Conservation (phyloP, 2,113 vertebrate species). For the Tauraco erythrolophus region DNA sequence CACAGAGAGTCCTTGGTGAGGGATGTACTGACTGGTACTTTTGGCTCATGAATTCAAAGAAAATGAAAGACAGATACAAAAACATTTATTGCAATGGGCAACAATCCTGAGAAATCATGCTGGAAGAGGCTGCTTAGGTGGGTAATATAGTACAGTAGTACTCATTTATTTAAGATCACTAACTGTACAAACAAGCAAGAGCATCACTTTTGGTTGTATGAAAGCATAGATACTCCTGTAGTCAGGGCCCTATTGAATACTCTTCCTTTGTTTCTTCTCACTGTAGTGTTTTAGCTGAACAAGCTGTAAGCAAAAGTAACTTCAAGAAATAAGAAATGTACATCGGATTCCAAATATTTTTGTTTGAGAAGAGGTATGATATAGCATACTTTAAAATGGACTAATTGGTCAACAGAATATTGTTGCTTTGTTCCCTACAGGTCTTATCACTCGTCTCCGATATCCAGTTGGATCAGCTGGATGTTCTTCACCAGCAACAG, state of each 20-base stretch:
- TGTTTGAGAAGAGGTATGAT: neutral
- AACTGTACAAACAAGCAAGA: neutral
- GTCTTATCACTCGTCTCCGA: slow-evolving; percentile 83
- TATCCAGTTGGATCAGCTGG: slow-evolving; percentile 80
- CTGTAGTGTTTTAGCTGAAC: neutral
- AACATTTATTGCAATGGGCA: neutral
- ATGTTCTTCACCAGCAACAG: slow-evolving; percentile 76
- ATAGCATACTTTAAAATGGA: neutral
- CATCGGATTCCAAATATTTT: neutral
- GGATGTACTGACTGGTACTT: neutral
- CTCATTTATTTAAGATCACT: neutral
- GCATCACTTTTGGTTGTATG: neutral
- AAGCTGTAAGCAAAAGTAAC: neutral
- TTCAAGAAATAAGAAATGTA: neutral
- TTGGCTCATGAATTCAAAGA: neutral
- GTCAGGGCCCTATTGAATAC: neutral
- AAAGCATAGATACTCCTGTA: neutral
- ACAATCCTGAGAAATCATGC: neutral
- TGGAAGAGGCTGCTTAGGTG: neutral
- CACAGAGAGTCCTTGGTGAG: neutral
- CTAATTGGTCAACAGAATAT: neutral
- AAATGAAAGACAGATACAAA: neutral
- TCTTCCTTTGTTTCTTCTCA: neutral
- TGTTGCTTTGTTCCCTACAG: slow-evolving; percentile 57
- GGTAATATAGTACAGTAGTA: neutral